These are phyloP conservation scores for Tetraneura akinire DNA, from an alignment of 1,140 invertebrate genomes.

Conservation along the genomic window DNA sequence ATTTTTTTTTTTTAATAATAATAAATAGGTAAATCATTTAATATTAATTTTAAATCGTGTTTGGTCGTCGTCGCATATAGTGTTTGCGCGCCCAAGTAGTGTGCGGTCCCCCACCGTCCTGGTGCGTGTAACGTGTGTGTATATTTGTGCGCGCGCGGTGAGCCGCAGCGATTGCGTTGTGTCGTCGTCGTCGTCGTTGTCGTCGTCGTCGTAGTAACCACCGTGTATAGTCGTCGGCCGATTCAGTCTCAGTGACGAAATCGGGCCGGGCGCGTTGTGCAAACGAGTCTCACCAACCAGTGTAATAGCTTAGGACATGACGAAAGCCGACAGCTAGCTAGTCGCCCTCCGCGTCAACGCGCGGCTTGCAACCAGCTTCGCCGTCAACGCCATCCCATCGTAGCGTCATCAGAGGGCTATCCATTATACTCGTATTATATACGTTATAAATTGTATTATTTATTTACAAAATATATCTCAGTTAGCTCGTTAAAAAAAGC, in stretches of 20 bases:
- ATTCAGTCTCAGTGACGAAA: slow-evolving; percentile 50
- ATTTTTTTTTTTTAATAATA: no score
- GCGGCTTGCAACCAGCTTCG: background rate
- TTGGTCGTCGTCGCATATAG: background rate
- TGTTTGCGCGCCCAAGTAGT: slow-evolving; percentile 34
- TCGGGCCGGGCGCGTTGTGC: slow-evolving; percentile 47
- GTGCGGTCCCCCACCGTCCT: slow-evolving; percentile 25
- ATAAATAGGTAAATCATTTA: no score
- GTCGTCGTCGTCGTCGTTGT: slow-evolving; percentile 32
- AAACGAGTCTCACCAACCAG: slow-evolving; percentile 45
- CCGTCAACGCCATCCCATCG: background rate
- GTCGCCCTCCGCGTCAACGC: slow-evolving; percentile 7
- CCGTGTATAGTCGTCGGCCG: slow-evolving; percentile 21
- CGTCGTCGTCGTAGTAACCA: background rate
- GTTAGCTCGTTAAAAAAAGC: no score
- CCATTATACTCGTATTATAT: no score
- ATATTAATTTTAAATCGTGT: background rate
- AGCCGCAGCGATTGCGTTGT: slow-evolving; percentile 46
- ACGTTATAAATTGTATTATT: background rate
- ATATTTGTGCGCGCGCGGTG: slow-evolving; percentile 8
- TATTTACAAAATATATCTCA: no score
- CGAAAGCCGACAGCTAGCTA: slow-evolving; percentile 50
- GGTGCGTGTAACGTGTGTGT: slow-evolving; percentile 28
- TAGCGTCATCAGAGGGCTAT: background rate
- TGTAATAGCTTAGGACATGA: slow-evolving; percentile 43